These are phyloP conservation scores for Acanthornis magna DNA, from an alignment of 2,797 vertebrate species.

Conservation along the genomic window DNA sequence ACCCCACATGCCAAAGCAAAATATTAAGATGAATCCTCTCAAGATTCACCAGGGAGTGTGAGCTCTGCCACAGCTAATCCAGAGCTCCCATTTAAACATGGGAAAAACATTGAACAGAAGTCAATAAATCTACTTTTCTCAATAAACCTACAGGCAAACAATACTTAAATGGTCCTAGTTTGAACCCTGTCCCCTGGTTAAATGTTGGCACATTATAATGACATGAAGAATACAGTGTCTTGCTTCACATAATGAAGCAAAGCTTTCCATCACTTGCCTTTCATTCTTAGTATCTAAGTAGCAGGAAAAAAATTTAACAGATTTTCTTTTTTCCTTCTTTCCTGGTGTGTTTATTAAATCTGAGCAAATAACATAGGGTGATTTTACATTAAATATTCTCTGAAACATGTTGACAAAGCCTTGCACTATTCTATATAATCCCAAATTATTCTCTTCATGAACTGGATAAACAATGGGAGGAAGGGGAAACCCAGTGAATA, in stretches of 20 bases:
- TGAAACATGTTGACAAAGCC: conserved; percentile 3
- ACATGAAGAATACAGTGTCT: not conserved
- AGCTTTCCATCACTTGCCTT: not conserved
- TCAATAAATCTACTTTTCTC: not conserved
- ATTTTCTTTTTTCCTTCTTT: not conserved
- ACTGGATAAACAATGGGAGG: not conserved
- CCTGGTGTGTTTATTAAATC: not conserved
- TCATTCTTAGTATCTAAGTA: not conserved
- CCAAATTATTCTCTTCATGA: conserved; percentile 20
- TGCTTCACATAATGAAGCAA: not conserved
- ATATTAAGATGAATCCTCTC: not conserved
- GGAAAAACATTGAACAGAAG: not conserved
- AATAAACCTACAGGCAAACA: not conserved
- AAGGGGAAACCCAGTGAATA: conserved; percentile 1
- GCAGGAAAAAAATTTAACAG: not conserved
- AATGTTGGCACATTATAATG: not conserved
- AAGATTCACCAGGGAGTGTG: not conserved
- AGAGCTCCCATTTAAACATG: not conserved
- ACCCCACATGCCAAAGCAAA: not conserved
- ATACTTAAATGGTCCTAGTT: accelerated
- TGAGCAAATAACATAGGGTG: not conserved
- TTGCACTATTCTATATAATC: not conserved
- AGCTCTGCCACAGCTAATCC: not conserved
- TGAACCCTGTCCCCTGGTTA: not conserved
- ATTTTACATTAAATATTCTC: not conserved